Evolutionary conservation across 2,888 invertebrate genomes (phyloP).

Genomic region (Eilema depressum): DNA sequence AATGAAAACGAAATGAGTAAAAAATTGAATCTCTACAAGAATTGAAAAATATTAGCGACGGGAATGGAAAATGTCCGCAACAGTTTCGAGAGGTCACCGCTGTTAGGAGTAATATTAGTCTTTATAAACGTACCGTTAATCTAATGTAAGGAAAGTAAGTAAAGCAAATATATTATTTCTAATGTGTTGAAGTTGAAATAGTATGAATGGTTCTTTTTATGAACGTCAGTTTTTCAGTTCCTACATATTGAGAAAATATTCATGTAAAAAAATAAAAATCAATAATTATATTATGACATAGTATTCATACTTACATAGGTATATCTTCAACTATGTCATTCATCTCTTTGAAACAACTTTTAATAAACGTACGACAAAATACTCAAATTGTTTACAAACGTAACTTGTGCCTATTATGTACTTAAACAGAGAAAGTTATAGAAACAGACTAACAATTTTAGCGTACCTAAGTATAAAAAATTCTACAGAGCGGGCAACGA

Average conservation of each 20-base stretch:
- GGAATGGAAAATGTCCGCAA: slow-evolving; percentile 20
- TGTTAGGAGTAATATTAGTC: not conserved
- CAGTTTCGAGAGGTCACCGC: slow-evolving; percentile 16
- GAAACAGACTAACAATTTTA: not conserved
- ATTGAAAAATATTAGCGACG: slow-evolving; percentile 41
- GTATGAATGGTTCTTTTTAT: not conserved
- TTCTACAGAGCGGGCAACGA: not conserved
- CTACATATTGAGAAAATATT: not conserved
- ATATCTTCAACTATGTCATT: no score
- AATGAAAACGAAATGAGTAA: slow-evolving; percentile 45
- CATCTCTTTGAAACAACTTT: no score
- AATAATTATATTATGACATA: no score
- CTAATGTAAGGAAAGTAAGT: not conserved
- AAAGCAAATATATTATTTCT: not conserved
- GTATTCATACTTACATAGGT: no score
- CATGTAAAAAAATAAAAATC: not conserved
- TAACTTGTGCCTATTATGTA: not conserved
- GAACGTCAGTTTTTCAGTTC: not conserved
- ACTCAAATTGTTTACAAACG: no score
- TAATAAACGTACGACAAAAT: no score
- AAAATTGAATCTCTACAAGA: slow-evolving; percentile 40
- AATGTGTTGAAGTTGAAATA: not conserved
- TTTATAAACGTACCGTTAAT: not conserved
- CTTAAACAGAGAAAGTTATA: no score
- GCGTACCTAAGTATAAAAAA: not conserved